Base-by-base conservation (phyloP, 2,797 vertebrate species). In the Eurystomus glaucurus region DNA sequence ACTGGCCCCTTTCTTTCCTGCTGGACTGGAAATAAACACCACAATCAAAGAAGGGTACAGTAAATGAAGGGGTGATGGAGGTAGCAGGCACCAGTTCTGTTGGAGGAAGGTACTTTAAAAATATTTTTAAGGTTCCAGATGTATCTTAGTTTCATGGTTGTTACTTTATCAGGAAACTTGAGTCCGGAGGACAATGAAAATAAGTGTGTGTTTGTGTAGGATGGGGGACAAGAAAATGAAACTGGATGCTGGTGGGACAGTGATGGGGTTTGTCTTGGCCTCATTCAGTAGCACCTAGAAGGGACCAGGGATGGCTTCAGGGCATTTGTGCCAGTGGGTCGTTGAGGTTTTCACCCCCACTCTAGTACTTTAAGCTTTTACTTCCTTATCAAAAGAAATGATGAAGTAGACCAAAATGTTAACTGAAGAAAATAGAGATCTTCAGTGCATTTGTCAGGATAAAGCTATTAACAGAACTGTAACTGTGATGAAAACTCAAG, bases 401-500 rank as follows among this genome's bases (percentile, higher is more conserved):
- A 79, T 62, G 46, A 94, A 75, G 45, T 48, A 46, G 17, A 23
- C 20, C 37, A 76, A 74, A 61, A 71, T 58, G 45, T 55, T 58
- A 94, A 75, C 17, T 48, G 79, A 77, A 78, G 39, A 78, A 83
- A 76, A 64, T 52, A 66, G 25, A 92, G 52, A 55, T 77, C 48
- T 69, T 58, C 58, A 29, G 31, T 22, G 31, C 55, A 77, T 91
- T 96, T 91, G 51, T 72, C 69, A 93, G 71, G 80, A 50, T 46
- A 61, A 90, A 95, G 33, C 76, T 65, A 69, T 84, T 93, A 91
- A 72, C 2, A 0, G 31, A 39, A 69, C 51, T 74, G 37, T 61
- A 94, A 65, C 61, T 94, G 52, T 75, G 80, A 91, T 80, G 90
- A 75, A 94, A 88, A 87, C 41, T 45, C 35, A 77, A 62, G 48